Base-by-base conservation (phyloP, 2,797 vertebrate species). In the Alfaro cultratus region DNA sequence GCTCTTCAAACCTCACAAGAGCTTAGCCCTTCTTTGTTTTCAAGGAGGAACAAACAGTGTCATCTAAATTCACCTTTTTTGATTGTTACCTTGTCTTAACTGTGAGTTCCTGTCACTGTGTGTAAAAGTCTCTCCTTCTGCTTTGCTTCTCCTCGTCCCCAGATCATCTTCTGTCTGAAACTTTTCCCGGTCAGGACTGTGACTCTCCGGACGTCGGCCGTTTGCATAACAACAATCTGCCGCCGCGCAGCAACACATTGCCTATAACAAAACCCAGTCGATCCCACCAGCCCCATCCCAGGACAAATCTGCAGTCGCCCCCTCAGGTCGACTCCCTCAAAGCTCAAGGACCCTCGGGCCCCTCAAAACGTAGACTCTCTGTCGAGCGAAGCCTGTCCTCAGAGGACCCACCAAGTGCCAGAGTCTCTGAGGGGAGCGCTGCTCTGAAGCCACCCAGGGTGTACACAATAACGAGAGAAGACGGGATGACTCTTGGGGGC, bases 81-180 rank as follows among this genome's bases (percentile, higher is more conserved):
- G 3, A 39, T 23, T 3, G 8, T 18, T 36, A 8, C 12, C 31
- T 34, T 21, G 16, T 39, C 6, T 67, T 39, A 67, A 67, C 18
- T 0, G 7, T 31, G 29, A 21, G 34, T 36, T 36, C 8, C 34
- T 36, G 8, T 36, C 10, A 41, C 21, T 68, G 10, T 26, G 3
- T 11, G 39, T 41, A 2, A 34, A 31, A 49, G 8, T 51, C 9
- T 80, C 46, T 29, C 39, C 15, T 10, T 18, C 6, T n/a, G 60
- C n/a, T 64, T 23, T 89, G 79, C 88, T 83, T 79, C 36, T 80
- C 47, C 89, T 51, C 73, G 8, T 74, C 46, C 75, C 31, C 93
- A 99, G 98, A 98, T 95, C 97, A 98, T 94, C 95, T 99, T 81
- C 91, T 99, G 79, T 97, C 97, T 84, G 97, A 98, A 77, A 96